Evolutionary conservation across 2,113 vertebrate species (phyloP), one percentile per base, ranked within the genome.

Genomic region (Artemisiospiza belli): DNA sequence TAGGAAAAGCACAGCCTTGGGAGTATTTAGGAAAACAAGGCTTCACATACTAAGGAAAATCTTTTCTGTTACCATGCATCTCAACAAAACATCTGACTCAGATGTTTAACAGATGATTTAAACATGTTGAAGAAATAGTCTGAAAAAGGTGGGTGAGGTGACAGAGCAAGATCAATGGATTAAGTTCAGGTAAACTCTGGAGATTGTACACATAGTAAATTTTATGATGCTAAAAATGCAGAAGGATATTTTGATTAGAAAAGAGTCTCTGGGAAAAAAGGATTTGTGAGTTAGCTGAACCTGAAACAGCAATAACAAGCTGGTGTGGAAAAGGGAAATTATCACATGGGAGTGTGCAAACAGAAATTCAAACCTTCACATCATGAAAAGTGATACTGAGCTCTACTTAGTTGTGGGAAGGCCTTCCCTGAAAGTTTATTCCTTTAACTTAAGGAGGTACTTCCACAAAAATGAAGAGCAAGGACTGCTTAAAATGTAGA

Each of bases 171-270:
- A 69, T 68, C 54, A 82, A 76, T 25, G 58, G 28, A 85, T 90
- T 79, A 93, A 72, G 24, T 75, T 75, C 44, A 91, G 62, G 66
- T 76, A 79, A 73, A 46, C 44, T 73, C 35, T 75, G 39, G 33
- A 82, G 81, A 61, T 5, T 31, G 33, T 14, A 82, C 22, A 52
- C 0, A 0, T 10, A 81, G 31, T 62, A 89, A 87, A 84, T 84
- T 84, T 68, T 64, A 72, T 25, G 2, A 66, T 73, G 37, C 12
- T 91, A 87, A 91, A 92, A 93, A 68, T n/a, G 22, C 41, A 82
- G 52, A 75, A 87, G 51, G 47, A 72, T 13, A 31, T 89, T 92
- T 96, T 87, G 19, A 15, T 82, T 93, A 87, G 66, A 87, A 91
- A 87, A 20, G 24, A 72, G 3, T 58, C 17, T 66, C 62, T 92